These are phyloP conservation scores for Bubo bubo DNA, from an alignment of 2,113 vertebrate species.

Conservation along the genomic window DNA sequence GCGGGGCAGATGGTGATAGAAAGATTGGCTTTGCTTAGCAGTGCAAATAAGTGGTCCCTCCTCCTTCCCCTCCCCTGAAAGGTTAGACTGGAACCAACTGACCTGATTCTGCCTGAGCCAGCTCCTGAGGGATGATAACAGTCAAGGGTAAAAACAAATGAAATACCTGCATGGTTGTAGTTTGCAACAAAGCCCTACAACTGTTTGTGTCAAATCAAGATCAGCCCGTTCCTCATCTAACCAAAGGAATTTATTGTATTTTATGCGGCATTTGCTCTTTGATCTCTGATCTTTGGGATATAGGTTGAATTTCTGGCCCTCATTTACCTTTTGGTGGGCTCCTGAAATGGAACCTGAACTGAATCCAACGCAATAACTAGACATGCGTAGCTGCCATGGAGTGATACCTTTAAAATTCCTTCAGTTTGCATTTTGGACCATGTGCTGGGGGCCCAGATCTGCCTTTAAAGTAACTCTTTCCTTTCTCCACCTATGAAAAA, in stretches of 20 bases:
- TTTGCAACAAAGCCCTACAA: not conserved
- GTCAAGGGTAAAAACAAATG: conserved; percentile 33
- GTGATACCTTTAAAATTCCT: not conserved
- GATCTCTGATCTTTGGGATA: not conserved
- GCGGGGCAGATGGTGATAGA: conserved; percentile 17
- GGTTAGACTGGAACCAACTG: conserved; percentile 60
- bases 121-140: conserved; percentile 31
- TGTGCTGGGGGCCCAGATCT: not conserved
- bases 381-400: not conserved
- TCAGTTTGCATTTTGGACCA: not conserved
- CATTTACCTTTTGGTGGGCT: not conserved
- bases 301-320: not conserved
- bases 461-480: not conserved
- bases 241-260: not conserved
- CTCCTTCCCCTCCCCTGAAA: conserved; percentile 13
- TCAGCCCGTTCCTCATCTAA: not conserved
- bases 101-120: conserved; percentile 56
- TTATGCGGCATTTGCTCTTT: not conserved
- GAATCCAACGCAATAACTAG: not conserved
- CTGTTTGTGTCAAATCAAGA: conserved; percentile 14
- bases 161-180: conserved; percentile 21
- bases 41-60: conserved; percentile 43
- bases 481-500: not conserved
- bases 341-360: not conserved
- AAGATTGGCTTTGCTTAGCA: conserved; percentile 47